Percentiles rank a stretch among this genome's conserved stretches.
These are phyloP conservation scores for Phrynocephalus forsythii DNA, from an alignment of 2,797 vertebrate genomes.

Conservation along the genomic window DNA sequence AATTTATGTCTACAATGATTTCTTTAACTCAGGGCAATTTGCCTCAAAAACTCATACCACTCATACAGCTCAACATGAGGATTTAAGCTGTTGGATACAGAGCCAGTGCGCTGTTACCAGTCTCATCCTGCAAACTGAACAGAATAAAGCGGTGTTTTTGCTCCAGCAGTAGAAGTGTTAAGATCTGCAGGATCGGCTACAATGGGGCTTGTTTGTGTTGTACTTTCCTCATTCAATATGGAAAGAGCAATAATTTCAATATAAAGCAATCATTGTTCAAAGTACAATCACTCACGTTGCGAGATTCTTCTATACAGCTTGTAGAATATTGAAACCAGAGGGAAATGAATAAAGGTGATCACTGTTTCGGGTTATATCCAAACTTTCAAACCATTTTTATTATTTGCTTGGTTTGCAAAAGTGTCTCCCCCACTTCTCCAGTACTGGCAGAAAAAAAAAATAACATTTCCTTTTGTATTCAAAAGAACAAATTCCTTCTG, in stretches of 20 bases:
- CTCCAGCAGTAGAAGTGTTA: not conserved
- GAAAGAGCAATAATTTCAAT: slow-evolving; percentile 32
- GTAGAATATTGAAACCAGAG: slow-evolving; percentile 24
- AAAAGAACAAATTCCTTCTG: slow-evolving; percentile 33
- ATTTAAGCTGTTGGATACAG: not conserved
- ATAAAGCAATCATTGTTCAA: not conserved
- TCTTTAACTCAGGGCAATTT: no score
- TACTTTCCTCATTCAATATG: not conserved
- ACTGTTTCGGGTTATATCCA: slow-evolving; percentile 21
- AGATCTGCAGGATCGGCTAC: not conserved
- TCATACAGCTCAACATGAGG: no score
- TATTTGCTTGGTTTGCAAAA: slow-evolving; percentile 30
- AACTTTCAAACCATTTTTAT: slow-evolving; percentile 19
- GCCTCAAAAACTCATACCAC: no score
- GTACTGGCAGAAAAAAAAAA: slow-evolving; percentile 34
- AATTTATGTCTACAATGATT: no score
- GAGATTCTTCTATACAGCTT: slow-evolving; percentile 13
- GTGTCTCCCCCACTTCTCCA: not conserved
- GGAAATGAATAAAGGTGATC: slow-evolving; percentile 26
- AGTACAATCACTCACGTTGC: not conserved
- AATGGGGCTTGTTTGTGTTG: not conserved
- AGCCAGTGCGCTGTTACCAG: not conserved
- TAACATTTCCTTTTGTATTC: slow-evolving; percentile 35
- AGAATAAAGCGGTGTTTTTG: not conserved
- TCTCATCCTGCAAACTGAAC: not conserved